These are phyloP conservation scores for Oligia strigilis DNA, from an alignment of 2,888 invertebrate species.

Conservation along the genomic window DNA sequence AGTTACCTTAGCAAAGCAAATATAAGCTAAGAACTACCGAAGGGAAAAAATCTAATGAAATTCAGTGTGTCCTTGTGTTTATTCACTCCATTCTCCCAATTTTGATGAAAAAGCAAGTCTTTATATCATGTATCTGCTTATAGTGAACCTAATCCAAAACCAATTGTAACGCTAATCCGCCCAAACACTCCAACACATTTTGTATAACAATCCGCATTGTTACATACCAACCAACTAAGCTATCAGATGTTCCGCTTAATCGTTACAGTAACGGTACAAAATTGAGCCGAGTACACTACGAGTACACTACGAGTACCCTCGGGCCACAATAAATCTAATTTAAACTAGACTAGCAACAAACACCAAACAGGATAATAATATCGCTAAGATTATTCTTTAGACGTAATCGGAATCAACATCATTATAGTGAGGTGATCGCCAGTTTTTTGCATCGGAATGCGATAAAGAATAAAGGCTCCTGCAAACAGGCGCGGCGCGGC, in stretches of 20 bases:
- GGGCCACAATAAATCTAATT: constrained; percentile 52
- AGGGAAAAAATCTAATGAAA: not conserved
- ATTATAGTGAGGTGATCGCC: constrained; percentile 40
- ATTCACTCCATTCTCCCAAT: not conserved
- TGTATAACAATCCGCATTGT: constrained; percentile 45
- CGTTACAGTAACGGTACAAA: constrained; percentile 54
- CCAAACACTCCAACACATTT: not conserved
- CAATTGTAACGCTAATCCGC: not conserved
- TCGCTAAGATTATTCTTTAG: constrained; percentile 56
- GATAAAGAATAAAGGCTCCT: not conserved
- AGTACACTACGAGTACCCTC: constrained; percentile 21
- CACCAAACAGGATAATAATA: constrained; percentile 42
- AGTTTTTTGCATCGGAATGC: constrained; percentile 18
- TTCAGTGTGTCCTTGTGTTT: too few species aligned
- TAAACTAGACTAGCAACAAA: constrained; percentile 43
- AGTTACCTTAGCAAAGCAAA: not conserved
- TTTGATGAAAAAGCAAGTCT: not conserved
- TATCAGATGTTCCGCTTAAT: constrained; percentile 55
- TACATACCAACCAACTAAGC: constrained; percentile 19
- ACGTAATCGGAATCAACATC: constrained; percentile 29
- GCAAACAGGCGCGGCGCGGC: too few species aligned
- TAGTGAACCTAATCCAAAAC: not conserved
- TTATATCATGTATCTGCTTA: not conserved
- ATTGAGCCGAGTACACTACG: constrained; percentile 35
- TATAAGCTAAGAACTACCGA: not conserved